Evolutionary conservation across 2,797 vertebrate genomes (phyloP).

Genomic region (Periparus ater): DNA sequence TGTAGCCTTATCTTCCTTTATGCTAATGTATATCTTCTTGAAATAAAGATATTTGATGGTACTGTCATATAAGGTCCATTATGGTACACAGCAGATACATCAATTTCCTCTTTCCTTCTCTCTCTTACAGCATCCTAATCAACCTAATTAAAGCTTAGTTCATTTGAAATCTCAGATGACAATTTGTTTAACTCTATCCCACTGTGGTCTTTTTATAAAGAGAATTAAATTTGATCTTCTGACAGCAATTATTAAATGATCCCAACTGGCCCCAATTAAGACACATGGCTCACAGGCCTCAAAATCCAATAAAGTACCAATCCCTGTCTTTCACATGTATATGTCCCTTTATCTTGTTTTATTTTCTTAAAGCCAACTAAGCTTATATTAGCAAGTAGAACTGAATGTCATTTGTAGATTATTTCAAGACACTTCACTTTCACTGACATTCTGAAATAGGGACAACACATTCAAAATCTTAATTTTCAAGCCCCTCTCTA

Average conservation of each 20-base stretch:
- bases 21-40: slow-evolving; percentile 5
- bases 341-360: slow-evolving; percentile 11
- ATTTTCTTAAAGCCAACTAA: slow-evolving; percentile 59
- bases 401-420: background rate
- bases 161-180: slow-evolving; percentile 97
- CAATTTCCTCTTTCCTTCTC: slow-evolving; percentile 81
- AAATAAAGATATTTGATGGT: slow-evolving; percentile 72
- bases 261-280: slow-evolving; percentile 98
- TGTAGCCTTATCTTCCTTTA: slow-evolving; percentile 17
- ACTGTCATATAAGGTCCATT: slow-evolving; percentile 63
- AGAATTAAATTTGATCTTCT: slow-evolving; percentile 99
- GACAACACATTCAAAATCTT: background rate
- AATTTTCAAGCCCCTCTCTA: background rate
- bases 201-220: slow-evolving; percentile 94
- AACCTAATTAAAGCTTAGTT: slow-evolving; percentile 99
- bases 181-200: slow-evolving; percentile 98
- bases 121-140: slow-evolving; percentile 91
- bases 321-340: background rate
- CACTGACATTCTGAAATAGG: background rate
- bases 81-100: slow-evolving; percentile 78
- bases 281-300: slow-evolving; percentile 87
- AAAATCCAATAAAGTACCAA: slow-evolving; percentile 66
- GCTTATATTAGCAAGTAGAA: background rate
- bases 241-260: slow-evolving; percentile 99
- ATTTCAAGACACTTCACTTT: background rate